Base-by-base conservation (phyloP, 2,888 invertebrate genomes). In the Neuroscelio doddi region DNA sequence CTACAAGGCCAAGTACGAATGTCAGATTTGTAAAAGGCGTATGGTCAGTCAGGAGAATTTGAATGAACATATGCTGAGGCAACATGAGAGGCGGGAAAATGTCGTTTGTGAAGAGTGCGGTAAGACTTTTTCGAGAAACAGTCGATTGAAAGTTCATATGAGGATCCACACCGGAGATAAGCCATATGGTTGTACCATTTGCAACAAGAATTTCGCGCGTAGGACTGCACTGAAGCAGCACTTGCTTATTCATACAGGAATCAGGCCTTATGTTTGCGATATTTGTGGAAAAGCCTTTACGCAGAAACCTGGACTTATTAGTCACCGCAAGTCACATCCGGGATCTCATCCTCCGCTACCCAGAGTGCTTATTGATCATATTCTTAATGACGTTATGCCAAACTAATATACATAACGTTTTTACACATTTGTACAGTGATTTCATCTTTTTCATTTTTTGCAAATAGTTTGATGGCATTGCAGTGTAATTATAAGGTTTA, bases 31-130 rank as follows among this genome's bases (percentile, higher is more conserved):
- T 47, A 83, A 84, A 30, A 58, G 84, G 12, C 71, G 84, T 1
- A 80, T 85, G 77, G 86, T 86, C 12, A 85, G 81, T 1, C 86
- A 86, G 38, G 85, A 85, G 49, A 86, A 86, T 30, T 79, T 86
- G 7, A 83, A 85, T 52, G 83, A 83, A 45, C 84, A 84, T 49
- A 77, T 84, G 71, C 53, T 83, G 1, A 64, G 76, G 24, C 83
- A 84, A 26, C 84, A 84, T 63, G 84, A 84, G 62, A 77, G 78
- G 38, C 65, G 78, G n/a, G 80, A 83, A 30, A 79, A 76, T 17
- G 82, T 78, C 1, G 78, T 83, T 0, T 86, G 86, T 73, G 84
- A 85, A 41, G 80, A 83, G 53, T 85, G 85, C 42, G 82, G 81
- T 1, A 85, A 84, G 45, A 79, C 79, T 0, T 85, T 85, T 44